Conservation (phyloP, 2,113 vertebrate genomes). For the Pterocles orientalis region DNA sequence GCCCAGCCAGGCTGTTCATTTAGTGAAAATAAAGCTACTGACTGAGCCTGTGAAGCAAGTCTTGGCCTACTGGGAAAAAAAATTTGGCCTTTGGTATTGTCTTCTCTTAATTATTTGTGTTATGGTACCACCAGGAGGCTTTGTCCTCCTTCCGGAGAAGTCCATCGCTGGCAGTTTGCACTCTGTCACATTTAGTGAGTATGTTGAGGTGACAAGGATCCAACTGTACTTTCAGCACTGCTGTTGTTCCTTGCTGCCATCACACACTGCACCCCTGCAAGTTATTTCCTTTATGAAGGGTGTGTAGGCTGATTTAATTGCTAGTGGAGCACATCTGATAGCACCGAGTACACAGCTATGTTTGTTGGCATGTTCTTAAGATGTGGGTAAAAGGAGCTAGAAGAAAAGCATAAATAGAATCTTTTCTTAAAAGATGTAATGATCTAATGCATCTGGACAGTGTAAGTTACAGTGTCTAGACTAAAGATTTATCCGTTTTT, state of each 20-base stretch:
- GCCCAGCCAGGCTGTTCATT: not conserved
- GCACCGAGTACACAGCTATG: not conserved
- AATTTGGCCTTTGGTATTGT: not conserved
- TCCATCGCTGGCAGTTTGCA: fast-evolving
- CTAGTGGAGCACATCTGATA: not conserved
- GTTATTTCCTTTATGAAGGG: not conserved
- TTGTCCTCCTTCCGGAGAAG: not conserved
- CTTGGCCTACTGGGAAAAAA: not conserved
- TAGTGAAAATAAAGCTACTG: not conserved
- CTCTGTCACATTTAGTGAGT: not conserved
- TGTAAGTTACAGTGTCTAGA: not conserved
- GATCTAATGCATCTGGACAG: not conserved
- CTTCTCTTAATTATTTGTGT: not conserved
- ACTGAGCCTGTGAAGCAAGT: not conserved
- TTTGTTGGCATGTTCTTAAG: not conserved
- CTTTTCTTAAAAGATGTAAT: not conserved
- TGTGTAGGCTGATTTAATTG: not conserved
- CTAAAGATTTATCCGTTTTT: not conserved
- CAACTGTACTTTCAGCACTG: not conserved
- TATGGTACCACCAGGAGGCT: not conserved
- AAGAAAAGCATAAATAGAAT: not conserved
- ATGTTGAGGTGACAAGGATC: not conserved
- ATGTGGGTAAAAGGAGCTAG: not conserved
- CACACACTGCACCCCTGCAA: not conserved
- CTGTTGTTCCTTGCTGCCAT: not conserved